Conservation (phyloP, 2,797 vertebrate species). For the Pelodytes ibericus region DNA sequence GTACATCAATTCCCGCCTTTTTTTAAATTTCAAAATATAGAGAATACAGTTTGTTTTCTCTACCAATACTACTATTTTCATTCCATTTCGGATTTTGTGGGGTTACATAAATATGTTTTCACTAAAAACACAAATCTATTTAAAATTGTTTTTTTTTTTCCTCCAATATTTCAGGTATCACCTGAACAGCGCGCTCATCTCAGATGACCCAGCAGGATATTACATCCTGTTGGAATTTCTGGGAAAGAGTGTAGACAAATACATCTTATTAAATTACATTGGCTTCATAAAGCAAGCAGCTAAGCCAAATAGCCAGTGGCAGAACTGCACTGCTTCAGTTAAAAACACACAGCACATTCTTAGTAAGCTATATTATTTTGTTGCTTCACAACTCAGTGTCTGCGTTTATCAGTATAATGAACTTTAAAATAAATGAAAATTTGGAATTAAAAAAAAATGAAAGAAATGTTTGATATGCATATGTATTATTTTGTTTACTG, state of each 20-base stretch:
- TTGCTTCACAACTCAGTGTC: too few relatives aligned
- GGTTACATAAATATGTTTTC: too few relatives aligned
- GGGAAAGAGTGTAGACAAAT: conserved; percentile 56
- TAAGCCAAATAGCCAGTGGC: conserved; percentile 49
- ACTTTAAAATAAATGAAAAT: too few relatives aligned
- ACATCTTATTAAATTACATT: conserved; percentile 48
- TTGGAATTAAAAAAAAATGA: too few relatives aligned
- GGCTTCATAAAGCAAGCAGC: conserved; percentile 43
- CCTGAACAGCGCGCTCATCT: conserved; percentile 49
- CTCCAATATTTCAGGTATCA: neutral
- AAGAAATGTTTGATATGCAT: too few relatives aligned
- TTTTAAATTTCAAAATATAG: too few relatives aligned
- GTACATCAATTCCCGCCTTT: too few relatives aligned
- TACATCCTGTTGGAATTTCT: conserved; percentile 58
- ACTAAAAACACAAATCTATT: neutral
- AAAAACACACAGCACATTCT: neutral
- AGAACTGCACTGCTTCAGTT: conserved; percentile 53
- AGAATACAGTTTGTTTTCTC: too few relatives aligned
- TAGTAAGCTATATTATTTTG: neutral
- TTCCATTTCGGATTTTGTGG: too few relatives aligned
- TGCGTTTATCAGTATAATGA: too few relatives aligned
- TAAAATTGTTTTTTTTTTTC: neutral
- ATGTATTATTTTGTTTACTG: too few relatives aligned
- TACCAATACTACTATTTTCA: too few relatives aligned
- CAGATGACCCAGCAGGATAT: conserved; percentile 62